phyloP scores from a whole-genome alignment of 2,113 vertebrate species.

The Actenoides hombroni region DNA sequence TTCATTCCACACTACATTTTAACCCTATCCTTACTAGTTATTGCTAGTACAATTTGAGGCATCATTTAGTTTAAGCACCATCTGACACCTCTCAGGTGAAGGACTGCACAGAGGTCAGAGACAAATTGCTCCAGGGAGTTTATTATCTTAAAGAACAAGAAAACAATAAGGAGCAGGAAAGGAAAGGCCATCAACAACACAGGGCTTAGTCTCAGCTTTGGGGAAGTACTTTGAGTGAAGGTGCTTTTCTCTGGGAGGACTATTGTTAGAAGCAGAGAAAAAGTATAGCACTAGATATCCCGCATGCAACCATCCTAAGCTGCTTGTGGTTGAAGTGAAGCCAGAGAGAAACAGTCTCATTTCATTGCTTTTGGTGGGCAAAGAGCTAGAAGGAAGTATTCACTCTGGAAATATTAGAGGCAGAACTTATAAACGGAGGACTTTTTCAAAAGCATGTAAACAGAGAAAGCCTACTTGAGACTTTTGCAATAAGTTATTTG shows the following conservation, averaged over 20 bases:
- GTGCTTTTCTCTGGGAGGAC: background rate
- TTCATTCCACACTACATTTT: background rate
- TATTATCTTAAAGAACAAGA: background rate
- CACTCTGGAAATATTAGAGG: background rate
- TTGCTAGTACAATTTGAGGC: accelerated
- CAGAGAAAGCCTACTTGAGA: background rate
- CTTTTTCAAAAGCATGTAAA: background rate
- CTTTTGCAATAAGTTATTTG: background rate
- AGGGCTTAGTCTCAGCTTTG: background rate
- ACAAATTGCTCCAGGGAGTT: background rate
- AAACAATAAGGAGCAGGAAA: background rate
- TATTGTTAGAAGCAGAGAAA: background rate
- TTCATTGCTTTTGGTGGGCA: background rate
- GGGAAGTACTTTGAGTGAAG: background rate
- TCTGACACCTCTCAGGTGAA: background rate
- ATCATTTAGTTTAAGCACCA: background rate
- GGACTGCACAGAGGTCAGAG: background rate
- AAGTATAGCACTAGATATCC: background rate
- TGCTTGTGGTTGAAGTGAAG: background rate
- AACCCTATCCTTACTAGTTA: background rate
- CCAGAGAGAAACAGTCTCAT: background rate
- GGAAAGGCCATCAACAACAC: background rate
- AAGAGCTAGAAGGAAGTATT: background rate
- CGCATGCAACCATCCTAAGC: accelerated
- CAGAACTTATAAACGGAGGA: background rate